These are phyloP conservation scores for Barypeithes pellucidus DNA, from an alignment of 2,888 invertebrate genomes.

Conservation along the genomic window DNA sequence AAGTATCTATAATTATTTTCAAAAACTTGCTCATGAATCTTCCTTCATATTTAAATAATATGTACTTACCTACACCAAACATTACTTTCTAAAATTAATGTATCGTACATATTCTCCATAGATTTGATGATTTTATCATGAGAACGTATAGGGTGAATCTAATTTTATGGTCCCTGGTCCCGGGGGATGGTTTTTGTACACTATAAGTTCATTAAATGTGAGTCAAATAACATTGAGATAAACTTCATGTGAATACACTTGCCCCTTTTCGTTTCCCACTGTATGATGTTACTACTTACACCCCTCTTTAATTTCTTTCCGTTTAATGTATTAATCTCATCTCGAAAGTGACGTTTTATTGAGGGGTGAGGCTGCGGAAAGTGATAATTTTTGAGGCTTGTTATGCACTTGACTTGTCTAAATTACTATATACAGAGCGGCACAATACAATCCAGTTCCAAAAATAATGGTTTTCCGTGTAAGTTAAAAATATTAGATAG, in stretches of 20 bases:
- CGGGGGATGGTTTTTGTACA: conserved; percentile 65
- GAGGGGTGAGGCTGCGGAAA: conserved; percentile 36
- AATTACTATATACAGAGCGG: conserved; percentile 4
- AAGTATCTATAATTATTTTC: no score
- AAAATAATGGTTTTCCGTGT: no score
- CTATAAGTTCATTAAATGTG: conserved; percentile 71
- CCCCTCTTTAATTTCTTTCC: conserved; percentile 55
- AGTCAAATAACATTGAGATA: conserved; percentile 66
- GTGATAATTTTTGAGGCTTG: conserved; percentile 52
- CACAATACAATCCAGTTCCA: no score
- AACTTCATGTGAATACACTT: conserved; percentile 44
- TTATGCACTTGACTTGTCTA: conserved; percentile 41
- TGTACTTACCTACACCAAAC: no score
- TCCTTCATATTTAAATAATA: no score
- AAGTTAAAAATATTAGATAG: no score
- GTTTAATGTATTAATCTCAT: conserved; percentile 55
- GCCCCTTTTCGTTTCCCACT: conserved; percentile 48
- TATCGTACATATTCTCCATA: conserved; percentile 26
- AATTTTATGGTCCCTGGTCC: conserved; percentile 60
- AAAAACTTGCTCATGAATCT: no score
- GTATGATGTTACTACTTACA: conserved; percentile 52
- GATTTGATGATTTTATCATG: conserved; percentile 40
- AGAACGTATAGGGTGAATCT: conserved; percentile 54
- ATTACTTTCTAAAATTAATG: conserved; percentile 27
- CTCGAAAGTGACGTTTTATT: conserved; percentile 52